Base-by-base conservation (phyloP, 2,797 vertebrate genomes). In the Argya squamiceps region DNA sequence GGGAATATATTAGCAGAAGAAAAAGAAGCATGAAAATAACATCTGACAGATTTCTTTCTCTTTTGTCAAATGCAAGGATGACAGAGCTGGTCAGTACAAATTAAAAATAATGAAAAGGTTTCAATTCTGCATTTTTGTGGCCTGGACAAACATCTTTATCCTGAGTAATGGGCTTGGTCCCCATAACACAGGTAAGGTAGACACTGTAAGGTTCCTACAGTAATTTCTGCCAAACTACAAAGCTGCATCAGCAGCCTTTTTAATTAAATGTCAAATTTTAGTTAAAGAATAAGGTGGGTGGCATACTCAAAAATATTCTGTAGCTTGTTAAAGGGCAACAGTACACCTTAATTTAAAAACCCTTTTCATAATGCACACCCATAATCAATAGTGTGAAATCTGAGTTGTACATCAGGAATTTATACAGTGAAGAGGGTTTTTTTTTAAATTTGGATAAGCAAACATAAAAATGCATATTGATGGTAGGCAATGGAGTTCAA, bases 221-320 rank as follows among this genome's bases (percentile, higher is more conserved):
- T 59, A 65, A 81, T 59, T 88, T 88, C 64, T 89, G 74, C 15
- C 77, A 86, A 89, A 50, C 26, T 69, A 81, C 76, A 75, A 53
- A 47, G 68, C 43, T 91, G 73, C 29, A 78, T 86, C 83, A 88
- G 84, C 91, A 92, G 26, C 22, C 53, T 52, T 84, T 84, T 39
- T 18, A 94, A 96, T 87, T n/a, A 92, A 80, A 82, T n/a, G 34
- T 19, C 81, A 92, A 20, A 67, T 73, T 77, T 69, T 50, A 84
- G 62, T 81, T 81, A 75, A 81, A 75, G 47, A 77, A 78, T 69
- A 75, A 64, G 36, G 73, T 92, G 63, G 62, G 41, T 73, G 76
- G 73, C 70, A 80, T 63, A 85, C 46, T 95, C 73, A 69, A 81
- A 95, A 96, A 88, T 89, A 92, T 16, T 58, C 82, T 39, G 16